Evolutionary conservation across 2,797 vertebrate species (phyloP).

Genomic region (Lemur catta): DNA sequence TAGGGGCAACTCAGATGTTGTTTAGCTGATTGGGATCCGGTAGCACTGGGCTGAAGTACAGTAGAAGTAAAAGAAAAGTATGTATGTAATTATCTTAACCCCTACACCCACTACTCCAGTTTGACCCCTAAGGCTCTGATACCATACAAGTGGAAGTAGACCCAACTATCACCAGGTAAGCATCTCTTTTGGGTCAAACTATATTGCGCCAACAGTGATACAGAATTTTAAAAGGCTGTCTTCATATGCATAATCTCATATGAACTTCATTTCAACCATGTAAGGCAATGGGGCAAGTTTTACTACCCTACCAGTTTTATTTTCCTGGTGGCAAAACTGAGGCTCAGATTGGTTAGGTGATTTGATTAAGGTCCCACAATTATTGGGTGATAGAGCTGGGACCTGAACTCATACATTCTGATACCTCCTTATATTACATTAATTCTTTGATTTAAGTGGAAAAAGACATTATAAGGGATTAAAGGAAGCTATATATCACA

Average conservation of each 20-base stretch:
- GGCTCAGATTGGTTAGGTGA: background rate
- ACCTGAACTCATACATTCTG: background rate
- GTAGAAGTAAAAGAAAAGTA: background rate
- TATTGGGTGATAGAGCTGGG: background rate
- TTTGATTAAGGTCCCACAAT: slow-evolving; percentile 12
- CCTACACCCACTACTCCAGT: background rate
- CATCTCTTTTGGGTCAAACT: background rate
- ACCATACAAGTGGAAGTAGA: background rate
- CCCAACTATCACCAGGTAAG: background rate
- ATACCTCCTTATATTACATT: background rate
- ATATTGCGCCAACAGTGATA: background rate
- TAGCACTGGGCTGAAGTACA: background rate
- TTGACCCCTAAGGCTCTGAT: background rate
- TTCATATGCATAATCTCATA: background rate
- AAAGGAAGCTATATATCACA: background rate
- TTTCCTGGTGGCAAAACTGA: slow-evolving; percentile 38
- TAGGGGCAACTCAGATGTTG: background rate
- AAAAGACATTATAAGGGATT: background rate
- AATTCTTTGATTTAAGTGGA: slow-evolving; percentile 26
- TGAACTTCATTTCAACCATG: background rate
- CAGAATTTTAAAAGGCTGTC: background rate
- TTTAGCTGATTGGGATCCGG: background rate
- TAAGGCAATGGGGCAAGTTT: background rate
- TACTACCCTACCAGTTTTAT: background rate
- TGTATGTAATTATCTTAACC: background rate